Percentiles rank a stretch among this genome's conserved stretches.
Conservation (phyloP, 2,888 invertebrate genomes). For the Polydrusus cervinus region DNA sequence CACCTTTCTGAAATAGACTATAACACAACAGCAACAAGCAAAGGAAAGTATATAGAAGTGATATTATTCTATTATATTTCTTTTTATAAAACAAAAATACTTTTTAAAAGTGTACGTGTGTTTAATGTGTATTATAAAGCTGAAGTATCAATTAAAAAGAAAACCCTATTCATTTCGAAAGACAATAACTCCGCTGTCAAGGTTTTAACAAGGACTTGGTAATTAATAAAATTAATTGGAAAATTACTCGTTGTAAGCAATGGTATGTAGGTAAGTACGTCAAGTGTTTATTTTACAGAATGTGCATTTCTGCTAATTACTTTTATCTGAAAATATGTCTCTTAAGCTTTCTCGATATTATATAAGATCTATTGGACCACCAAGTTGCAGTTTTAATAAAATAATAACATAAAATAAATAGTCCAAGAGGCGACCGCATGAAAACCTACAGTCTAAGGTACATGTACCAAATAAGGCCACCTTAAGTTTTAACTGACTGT, state of each 20-base stretch:
- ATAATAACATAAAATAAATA: too few species aligned
- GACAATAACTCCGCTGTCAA: slow-evolving; percentile 31
- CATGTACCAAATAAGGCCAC: too few species aligned
- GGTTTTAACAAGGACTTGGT: slow-evolving; percentile 32
- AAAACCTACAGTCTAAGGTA: too few species aligned
- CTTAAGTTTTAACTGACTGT: too few species aligned
- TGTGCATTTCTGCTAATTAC: slow-evolving; percentile 43
- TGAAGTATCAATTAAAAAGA: slow-evolving; percentile 46
- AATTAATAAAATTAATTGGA: slow-evolving; percentile 48
- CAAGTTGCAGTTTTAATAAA: too few species aligned
- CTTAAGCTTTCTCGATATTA: slow-evolving; percentile 3
- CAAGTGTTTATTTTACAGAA: slow-evolving; percentile 46
- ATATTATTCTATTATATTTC: not conserved
- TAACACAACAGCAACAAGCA: too few species aligned
- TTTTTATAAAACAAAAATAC: not conserved
- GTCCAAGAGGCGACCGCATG: too few species aligned
- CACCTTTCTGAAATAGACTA: too few species aligned
- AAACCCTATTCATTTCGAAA: slow-evolving; percentile 36
- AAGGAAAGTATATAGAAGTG: not conserved
- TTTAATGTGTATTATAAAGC: slow-evolving; percentile 13
- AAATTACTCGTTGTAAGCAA: slow-evolving; percentile 39
- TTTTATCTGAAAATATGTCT: slow-evolving; percentile 36
- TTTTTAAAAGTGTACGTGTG: not conserved
- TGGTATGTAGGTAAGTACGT: slow-evolving; percentile 47
- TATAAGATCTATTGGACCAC: not conserved